These are phyloP conservation scores for Drosophila kanapiae DNA, from an alignment of 1,140 invertebrate species.

Conservation along the genomic window DNA sequence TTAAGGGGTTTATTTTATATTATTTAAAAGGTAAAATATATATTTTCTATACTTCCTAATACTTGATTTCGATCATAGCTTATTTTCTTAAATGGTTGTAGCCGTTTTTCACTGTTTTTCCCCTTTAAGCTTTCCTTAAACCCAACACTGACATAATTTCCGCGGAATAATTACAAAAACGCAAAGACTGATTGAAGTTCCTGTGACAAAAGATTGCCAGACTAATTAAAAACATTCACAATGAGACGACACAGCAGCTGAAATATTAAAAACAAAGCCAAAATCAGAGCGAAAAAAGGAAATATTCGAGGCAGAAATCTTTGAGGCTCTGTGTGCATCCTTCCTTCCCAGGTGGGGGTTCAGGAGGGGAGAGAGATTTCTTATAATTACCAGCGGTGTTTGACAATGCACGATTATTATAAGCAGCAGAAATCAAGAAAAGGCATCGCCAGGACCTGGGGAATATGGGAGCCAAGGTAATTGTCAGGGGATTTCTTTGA, in stretches of 20 bases:
- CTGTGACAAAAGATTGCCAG: slow-evolving; percentile 58
- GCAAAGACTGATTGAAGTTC: slow-evolving; percentile 59
- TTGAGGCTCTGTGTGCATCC: slow-evolving; percentile 41
- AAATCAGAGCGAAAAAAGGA: slow-evolving; percentile 4
- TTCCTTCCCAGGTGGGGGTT: not conserved
- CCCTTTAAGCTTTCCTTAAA: not conserved
- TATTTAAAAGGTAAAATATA: not conserved
- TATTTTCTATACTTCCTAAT: not conserved
- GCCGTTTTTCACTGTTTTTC: not conserved
- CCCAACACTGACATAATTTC: slow-evolving; percentile 30
- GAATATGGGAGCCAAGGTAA: slow-evolving; percentile 25
- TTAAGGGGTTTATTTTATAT: not conserved
- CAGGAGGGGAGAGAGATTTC: slow-evolving; percentile 2
- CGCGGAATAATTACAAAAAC: slow-evolving; percentile 11
- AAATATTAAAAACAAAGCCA: slow-evolving; percentile 38
- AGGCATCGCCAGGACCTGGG: not conserved
- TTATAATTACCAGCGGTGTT: slow-evolving; percentile 49
- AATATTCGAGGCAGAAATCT: slow-evolving; percentile 42
- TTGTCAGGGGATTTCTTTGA: slow-evolving; percentile 58
- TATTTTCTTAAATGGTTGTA: not conserved
- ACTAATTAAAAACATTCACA: slow-evolving; percentile 80
- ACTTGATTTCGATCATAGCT: no score
- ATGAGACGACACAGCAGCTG: slow-evolving; percentile 56
- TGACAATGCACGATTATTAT: slow-evolving; percentile 54
- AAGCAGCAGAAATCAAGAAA: slow-evolving; percentile 32